phyloP scores from a whole-genome alignment of 2,797 vertebrate species.

The Spinibarbus caldwelli region DNA sequence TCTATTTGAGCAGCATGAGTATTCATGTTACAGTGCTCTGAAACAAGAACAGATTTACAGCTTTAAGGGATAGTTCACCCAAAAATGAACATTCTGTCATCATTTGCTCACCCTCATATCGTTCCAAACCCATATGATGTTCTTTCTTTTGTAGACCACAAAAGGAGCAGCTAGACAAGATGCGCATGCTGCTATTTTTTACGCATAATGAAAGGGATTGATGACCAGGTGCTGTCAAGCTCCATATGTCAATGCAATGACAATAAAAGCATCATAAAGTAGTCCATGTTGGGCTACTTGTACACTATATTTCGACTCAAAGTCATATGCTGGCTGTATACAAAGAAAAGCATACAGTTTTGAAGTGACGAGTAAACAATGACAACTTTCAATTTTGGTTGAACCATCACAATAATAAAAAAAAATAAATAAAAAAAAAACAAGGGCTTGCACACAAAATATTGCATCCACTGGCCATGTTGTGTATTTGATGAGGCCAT shows the following conservation, averaged over 20 bases:
- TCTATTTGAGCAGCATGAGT: conserved; percentile 65
- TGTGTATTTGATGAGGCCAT: background rate
- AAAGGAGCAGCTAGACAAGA: background rate
- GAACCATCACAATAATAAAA: background rate
- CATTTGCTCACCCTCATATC: conserved; percentile 13
- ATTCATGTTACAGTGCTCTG: conserved; percentile 45
- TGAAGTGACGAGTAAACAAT: background rate
- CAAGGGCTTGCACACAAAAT: conserved; percentile 37
- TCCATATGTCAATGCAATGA: background rate
- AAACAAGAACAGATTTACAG: conserved; percentile 68
- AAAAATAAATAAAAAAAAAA: conserved; percentile 35
- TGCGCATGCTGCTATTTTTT: background rate
- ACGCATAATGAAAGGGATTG: background rate
- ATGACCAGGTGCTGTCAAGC: background rate
- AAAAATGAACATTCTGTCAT: conserved; percentile 12
- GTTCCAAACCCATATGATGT: background rate
- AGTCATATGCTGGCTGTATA: background rate
- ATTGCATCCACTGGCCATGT: conserved; percentile 55
- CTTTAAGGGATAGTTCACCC: conserved; percentile 25
- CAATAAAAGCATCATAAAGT: background rate
- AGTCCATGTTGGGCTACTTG: background rate
- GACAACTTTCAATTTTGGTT: background rate
- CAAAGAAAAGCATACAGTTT: background rate
- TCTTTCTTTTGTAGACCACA: conserved; percentile 2
- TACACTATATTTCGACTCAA: background rate